phyloP scores from a whole-genome alignment of 1,140 invertebrate genomes.

The Drepana arcuata region DNA sequence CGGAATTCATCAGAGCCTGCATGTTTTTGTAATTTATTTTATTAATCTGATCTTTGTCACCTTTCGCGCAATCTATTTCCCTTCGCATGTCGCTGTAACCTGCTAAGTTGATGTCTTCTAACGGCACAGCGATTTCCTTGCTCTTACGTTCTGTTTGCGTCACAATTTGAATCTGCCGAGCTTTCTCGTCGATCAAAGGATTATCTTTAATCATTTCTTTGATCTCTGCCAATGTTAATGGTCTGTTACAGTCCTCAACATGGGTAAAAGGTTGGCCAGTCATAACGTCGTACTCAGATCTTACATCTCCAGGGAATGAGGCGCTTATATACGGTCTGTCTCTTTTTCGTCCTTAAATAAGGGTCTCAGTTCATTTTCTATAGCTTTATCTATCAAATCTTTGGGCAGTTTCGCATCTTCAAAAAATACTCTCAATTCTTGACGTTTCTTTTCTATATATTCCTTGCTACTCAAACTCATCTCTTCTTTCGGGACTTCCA shows the following conservation, averaged over 20 bases:
- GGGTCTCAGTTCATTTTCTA: conserved; percentile 53
- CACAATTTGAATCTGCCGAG: conserved; percentile 57
- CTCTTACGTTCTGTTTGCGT: conserved; percentile 21
- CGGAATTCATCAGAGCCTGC: conserved; percentile 38
- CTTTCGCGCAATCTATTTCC: conserved; percentile 33
- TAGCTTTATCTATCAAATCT: conserved; percentile 36
- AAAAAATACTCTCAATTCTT: conserved; percentile 45
- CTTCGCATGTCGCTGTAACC: conserved; percentile 34
- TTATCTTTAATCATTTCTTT: conserved; percentile 46
- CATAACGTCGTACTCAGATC: conserved; percentile 59
- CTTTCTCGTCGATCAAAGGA: conserved; percentile 52
- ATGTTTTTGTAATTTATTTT: conserved; percentile 51
- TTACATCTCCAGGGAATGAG: conserved; percentile 30
- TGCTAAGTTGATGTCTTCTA: conserved; percentile 44
- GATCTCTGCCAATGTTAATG: conserved; percentile 39
- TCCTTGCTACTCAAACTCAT: conserved; percentile 5
- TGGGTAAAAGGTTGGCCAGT: conserved; percentile 57
- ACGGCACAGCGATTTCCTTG: conserved; percentile 28
- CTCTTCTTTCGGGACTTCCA: conserved; percentile 10
- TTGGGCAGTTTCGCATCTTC: conserved; percentile 38
- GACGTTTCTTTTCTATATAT: conserved; percentile 39
- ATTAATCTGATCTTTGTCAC: conserved; percentile 31
- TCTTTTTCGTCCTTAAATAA: conserved; percentile 23
- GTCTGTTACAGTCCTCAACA: conserved; percentile 38
- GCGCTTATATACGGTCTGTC: conserved; percentile 43